Evolutionary conservation across 2,113 vertebrate species (phyloP).

Genomic region (Oryzias woworae): DNA sequence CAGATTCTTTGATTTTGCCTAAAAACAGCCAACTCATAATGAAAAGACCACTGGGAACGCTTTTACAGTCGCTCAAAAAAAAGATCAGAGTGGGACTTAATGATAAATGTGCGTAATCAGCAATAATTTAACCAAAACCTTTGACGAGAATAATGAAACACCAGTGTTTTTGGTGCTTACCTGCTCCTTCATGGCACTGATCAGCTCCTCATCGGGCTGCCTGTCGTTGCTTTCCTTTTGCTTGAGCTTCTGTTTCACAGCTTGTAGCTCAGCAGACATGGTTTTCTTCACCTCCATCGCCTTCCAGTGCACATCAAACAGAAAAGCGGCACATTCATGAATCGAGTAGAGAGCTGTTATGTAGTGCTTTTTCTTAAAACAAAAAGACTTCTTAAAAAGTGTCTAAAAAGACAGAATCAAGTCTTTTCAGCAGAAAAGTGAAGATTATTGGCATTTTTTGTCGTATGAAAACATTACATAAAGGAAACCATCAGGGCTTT

Average conservation of each 20-base stretch:
- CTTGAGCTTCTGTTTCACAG: slow-evolving; percentile 69
- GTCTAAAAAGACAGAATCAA: neutral
- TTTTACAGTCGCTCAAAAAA: too few species aligned
- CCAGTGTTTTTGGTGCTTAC: slow-evolving; percentile 37
- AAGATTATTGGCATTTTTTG: too few species aligned
- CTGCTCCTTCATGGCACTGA: slow-evolving; percentile 78
- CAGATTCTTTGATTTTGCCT: too few species aligned
- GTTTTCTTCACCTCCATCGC: slow-evolving; percentile 72
- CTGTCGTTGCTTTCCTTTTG: slow-evolving; percentile 53
- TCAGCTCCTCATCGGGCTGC: slow-evolving; percentile 72
- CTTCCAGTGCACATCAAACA: slow-evolving; percentile 48
- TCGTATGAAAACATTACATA: too few species aligned
- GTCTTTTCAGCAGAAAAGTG: too few species aligned
- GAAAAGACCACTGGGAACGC: too few species aligned
- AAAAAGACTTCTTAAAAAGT: neutral
- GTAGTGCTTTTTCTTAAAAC: neutral
- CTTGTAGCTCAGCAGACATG: slow-evolving; percentile 72
- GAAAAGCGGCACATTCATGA: neutral
- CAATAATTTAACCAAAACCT: too few species aligned
- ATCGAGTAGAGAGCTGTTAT: neutral
- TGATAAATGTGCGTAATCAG: too few species aligned
- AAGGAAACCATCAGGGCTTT: too few species aligned
- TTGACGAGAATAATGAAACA: neutral
- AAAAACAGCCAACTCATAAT: too few species aligned
- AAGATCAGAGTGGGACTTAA: too few species aligned